Evolutionary conservation across 2,113 vertebrate species (phyloP).

Genomic region (Psophia crepitans): DNA sequence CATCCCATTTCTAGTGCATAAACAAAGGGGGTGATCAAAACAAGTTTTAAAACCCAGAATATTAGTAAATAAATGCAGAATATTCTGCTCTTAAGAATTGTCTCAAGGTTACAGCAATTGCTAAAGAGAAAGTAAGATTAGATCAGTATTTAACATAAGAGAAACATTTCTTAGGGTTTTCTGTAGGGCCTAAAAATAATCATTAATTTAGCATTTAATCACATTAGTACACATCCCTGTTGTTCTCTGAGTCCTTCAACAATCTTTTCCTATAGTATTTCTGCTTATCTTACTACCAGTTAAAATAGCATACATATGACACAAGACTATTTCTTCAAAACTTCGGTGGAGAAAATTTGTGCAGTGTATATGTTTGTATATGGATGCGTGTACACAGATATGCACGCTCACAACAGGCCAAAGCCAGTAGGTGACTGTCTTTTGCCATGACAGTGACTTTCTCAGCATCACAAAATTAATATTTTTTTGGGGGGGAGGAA

Average conservation of each 20-base stretch:
- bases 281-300: not conserved
- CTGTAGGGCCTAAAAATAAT: not conserved
- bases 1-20: not conserved
- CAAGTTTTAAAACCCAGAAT: not conserved
- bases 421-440: not conserved
- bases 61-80: not conserved
- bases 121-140: conserved; percentile 2
- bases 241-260: not conserved
- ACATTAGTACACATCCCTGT: not conserved
- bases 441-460: not conserved
- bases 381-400: not conserved
- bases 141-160: not conserved
- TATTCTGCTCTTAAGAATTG: not conserved
- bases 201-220: not conserved
- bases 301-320: not conserved
- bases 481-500: accelerated
- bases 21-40: not conserved
- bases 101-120: not conserved
- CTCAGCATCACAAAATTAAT: not conserved
- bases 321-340: not conserved
- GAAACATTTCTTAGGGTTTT: not conserved
- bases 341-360: not conserved
- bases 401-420: not conserved
- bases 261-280: not conserved
- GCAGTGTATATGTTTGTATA: not conserved